Percentiles rank a stretch among this genome's conserved stretches.
phyloP scores from a whole-genome alignment of 2,888 invertebrate genomes.

The Nasonovia ribisnigri region DNA sequence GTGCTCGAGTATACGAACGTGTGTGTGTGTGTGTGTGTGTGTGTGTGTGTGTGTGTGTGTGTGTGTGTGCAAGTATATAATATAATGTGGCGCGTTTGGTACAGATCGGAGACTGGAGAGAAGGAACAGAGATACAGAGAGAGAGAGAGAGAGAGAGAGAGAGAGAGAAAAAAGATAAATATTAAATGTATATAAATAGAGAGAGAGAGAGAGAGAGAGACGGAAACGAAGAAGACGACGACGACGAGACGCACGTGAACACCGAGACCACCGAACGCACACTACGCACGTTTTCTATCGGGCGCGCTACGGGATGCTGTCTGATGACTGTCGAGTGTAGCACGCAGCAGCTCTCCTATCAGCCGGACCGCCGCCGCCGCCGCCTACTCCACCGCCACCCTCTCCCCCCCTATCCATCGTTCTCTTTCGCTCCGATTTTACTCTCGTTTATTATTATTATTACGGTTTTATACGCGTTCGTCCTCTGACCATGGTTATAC shows the following conservation, averaged over 20 bases:
- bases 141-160: neutral
- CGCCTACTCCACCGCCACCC: neutral
- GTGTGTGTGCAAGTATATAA: neutral
- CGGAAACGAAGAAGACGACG: conserved; percentile 36
- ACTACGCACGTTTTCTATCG: conserved; percentile 53
- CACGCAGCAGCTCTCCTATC: conserved; percentile 47
- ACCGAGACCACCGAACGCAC: conserved; percentile 57
- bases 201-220: neutral
- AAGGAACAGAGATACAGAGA: neutral
- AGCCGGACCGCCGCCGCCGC: conserved; percentile 20
- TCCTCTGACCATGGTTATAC: neutral
- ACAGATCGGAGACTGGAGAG: neutral
- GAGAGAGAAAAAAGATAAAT: neutral
- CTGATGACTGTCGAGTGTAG: conserved; percentile 32
- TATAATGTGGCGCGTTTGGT: neutral
- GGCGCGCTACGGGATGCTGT: conserved; percentile 56
- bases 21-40: neutral
- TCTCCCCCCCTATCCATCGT: neutral
- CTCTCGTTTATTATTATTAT: conserved; percentile 7
- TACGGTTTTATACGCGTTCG: neutral
- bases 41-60: neutral
- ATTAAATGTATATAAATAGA: neutral
- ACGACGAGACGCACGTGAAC: conserved; percentile 57
- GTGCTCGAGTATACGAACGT: neutral
- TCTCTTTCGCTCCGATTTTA: neutral